Conservation (phyloP, 2,797 vertebrate genomes). For the Aythya fuligula region DNA sequence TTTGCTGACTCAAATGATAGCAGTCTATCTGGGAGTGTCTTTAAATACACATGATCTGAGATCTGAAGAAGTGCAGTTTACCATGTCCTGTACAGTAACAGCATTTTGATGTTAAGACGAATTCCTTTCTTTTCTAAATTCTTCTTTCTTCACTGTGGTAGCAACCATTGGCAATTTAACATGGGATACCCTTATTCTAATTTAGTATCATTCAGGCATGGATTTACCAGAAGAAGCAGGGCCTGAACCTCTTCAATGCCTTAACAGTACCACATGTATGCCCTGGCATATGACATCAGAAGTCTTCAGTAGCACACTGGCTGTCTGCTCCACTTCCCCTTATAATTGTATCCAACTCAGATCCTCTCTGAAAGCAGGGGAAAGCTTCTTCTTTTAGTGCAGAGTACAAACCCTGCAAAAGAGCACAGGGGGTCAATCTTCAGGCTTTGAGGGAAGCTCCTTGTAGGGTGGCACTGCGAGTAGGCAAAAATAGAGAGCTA, state of each 20-base stretch:
- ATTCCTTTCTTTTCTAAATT: not conserved
- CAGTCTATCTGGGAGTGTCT: not conserved
- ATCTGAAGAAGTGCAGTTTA: not conserved
- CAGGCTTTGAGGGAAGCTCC: not conserved
- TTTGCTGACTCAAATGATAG: slow-evolving; percentile 33
- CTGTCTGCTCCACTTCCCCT: not conserved
- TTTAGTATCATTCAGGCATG: not conserved
- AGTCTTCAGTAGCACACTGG: not conserved
- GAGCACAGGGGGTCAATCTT: not conserved
- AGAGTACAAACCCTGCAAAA: not conserved
- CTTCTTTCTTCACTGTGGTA: not conserved
- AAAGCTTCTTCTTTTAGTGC: not conserved
- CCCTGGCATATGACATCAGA: not conserved
- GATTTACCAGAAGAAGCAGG: not conserved
- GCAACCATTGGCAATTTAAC: not conserved
- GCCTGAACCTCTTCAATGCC: not conserved
- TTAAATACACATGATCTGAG: not conserved
- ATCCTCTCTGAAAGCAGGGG: not conserved
- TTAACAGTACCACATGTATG: not conserved
- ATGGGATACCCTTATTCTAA: not conserved
- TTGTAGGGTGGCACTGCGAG: not conserved
- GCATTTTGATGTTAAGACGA: not conserved
- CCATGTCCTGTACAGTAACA: not conserved
- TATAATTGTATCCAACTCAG: not conserved
- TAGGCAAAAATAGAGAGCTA: not conserved